Evolutionary conservation across 2,113 vertebrate genomes (phyloP).

Genomic region (Orycteropus afer): DNA sequence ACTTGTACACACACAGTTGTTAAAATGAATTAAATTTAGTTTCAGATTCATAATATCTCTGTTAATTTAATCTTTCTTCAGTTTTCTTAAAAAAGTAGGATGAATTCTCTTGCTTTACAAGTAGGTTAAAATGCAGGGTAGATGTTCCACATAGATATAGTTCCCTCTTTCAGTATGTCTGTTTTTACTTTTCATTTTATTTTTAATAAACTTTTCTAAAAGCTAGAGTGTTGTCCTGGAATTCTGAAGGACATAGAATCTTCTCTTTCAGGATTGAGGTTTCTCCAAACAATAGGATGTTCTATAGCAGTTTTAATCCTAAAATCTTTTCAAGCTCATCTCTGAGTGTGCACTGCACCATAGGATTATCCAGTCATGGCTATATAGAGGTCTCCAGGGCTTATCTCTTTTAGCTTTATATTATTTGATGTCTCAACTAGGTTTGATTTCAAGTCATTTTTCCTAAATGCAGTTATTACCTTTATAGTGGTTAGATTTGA

Average conservation of each 20-base stretch:
- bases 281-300: background rate
- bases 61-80: constrained; percentile 64
- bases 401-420: background rate
- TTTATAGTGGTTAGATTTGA: background rate
- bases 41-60: constrained; percentile 63
- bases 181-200: background rate
- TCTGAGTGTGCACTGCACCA: background rate
- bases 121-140: background rate
- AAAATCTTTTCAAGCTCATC: background rate
- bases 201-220: background rate
- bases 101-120: constrained; percentile 35
- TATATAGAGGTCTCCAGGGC: background rate
- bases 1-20: constrained; percentile 51
- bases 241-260: constrained; percentile 25
- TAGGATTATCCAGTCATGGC: background rate
- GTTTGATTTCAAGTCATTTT: background rate
- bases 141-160: background rate
- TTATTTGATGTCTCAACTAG: constrained; percentile 16
- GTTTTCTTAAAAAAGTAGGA: background rate
- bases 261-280: background rate
- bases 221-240: background rate
- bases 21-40: constrained; percentile 64
- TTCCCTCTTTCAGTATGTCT: background rate
- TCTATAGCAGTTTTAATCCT: background rate
- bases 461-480: background rate